Conservation (phyloP, 2,797 vertebrate genomes). For the Picus viridis region DNA sequence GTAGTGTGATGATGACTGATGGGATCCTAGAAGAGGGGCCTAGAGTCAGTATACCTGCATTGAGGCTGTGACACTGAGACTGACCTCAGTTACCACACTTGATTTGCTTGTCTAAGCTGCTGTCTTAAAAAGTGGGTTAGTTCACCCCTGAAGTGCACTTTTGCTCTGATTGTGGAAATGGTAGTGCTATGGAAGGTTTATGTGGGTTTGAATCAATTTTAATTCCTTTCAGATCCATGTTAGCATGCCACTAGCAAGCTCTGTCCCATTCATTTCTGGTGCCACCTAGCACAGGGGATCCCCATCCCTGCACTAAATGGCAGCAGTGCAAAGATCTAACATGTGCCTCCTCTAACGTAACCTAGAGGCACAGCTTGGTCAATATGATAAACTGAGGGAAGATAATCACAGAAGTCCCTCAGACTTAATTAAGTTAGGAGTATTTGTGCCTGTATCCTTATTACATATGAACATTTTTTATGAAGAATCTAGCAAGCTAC, state of each 20-base stretch:
- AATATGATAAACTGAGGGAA: neutral
- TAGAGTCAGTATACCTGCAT: neutral
- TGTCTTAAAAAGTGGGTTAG: neutral
- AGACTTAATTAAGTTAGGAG: neutral
- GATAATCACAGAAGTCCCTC: neutral
- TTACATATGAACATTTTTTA: neutral
- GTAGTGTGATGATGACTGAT: neutral
- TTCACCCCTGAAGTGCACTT: neutral
- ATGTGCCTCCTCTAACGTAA: neutral
- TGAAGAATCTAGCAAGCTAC: neutral
- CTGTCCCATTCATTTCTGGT: neutral
- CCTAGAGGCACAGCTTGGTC: neutral
- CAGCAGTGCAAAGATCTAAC: neutral
- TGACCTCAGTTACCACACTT: neutral
- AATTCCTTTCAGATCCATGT: neutral
- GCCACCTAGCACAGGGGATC: neutral
- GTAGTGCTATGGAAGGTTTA: neutral
- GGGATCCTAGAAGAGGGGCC: neutral
- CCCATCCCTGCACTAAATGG: neutral
- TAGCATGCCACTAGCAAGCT: neutral
- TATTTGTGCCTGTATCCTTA: neutral
- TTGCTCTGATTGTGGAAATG: neutral
- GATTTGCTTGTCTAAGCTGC: neutral
- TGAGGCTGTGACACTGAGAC: neutral
- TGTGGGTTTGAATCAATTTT: neutral